Percentiles rank a stretch among this genome's conserved stretches.
Conservation (phyloP, 2,888 invertebrate species). For the Acanthosepion lycidas region DNA sequence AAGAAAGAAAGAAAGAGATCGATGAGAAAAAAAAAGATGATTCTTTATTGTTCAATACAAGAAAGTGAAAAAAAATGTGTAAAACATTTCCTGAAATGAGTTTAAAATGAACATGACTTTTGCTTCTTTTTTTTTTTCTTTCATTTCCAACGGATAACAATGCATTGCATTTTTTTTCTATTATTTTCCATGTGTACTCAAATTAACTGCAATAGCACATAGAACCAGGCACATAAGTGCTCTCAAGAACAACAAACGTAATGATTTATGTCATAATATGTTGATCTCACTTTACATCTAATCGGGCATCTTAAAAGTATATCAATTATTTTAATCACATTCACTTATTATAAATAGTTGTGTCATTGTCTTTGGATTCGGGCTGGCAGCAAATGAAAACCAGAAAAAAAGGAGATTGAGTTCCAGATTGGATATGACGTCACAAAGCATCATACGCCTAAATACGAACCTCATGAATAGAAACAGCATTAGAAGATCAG, state of each 20-base stretch:
- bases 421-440: too few species aligned
- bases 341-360: not conserved
- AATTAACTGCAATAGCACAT: not conserved
- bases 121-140: not conserved
- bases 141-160: not conserved
- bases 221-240: not conserved
- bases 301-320: not conserved
- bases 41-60: too few species aligned
- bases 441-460: too few species aligned
- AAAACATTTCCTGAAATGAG: conserved; percentile 2
- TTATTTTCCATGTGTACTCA: not conserved
- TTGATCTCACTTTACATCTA: not conserved
- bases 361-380: not conserved
- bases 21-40: not conserved
- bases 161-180: not conserved
- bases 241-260: not conserved
- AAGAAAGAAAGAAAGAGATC: not conserved
- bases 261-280: not conserved
- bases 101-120: not conserved
- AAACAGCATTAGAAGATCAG: too few species aligned
- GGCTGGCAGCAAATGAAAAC: not conserved
- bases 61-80: not conserved
- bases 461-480: too few species aligned
- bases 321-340: not conserved
- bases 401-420: not conserved